phyloP scores from a whole-genome alignment of 2,797 vertebrate species.

The Sciurus carolinensis region DNA sequence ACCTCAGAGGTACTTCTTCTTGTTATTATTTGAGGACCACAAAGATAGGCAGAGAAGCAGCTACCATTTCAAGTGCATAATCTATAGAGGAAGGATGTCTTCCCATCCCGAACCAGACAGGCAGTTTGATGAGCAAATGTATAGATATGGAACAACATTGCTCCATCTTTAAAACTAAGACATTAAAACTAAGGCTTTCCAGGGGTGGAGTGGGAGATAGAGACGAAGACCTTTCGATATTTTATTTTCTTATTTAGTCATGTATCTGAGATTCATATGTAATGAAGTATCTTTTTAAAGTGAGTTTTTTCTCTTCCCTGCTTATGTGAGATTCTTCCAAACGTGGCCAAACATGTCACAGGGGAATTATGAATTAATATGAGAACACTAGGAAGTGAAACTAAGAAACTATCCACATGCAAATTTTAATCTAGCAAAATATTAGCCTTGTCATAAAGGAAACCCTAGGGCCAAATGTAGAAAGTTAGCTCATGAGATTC shows the following conservation, averaged over 20 bases:
- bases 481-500: not conserved
- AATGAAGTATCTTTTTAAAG: not conserved
- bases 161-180: constrained; percentile 14
- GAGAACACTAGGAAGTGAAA: constrained; percentile 15
- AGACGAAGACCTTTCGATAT: not conserved
- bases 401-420: not conserved
- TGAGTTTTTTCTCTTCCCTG: not conserved
- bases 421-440: constrained; percentile 21
- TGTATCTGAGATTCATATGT: not conserved
- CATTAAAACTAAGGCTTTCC: constrained; percentile 13
- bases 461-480: not conserved
- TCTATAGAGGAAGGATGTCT: not conserved
- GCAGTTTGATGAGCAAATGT: not conserved
- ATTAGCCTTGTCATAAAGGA: not conserved
- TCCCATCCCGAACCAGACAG: not conserved
- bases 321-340: constrained; percentile 48
- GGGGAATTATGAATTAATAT: not conserved
- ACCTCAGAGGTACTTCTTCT: not conserved
- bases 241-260: constrained; percentile 1
- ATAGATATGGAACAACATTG: not conserved
- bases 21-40: not conserved
- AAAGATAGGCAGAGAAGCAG: not conserved
- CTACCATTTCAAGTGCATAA: not conserved
- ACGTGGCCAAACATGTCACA: constrained; percentile 16
- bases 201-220: not conserved